Evolutionary conservation across 1,140 invertebrate species (phyloP).

Genomic region (Drosophila sproati): DNA sequence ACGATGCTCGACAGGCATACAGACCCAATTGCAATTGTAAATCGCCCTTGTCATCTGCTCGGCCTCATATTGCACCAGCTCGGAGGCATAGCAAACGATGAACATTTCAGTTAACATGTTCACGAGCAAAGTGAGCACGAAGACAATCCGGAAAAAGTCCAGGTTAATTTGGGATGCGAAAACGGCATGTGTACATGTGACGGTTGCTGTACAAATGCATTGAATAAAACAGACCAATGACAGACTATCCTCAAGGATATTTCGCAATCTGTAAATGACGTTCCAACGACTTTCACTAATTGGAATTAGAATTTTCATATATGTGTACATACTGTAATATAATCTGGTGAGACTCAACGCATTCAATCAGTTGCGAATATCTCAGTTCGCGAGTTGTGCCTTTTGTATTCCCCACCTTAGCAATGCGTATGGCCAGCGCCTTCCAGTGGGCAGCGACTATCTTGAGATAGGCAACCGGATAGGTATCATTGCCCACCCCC

Average conservation of each 20-base stretch:
- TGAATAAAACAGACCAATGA: slow-evolving; percentile 60
- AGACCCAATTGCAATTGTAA: slow-evolving; percentile 68
- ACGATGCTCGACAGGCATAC: slow-evolving; percentile 52
- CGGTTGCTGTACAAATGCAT: slow-evolving; percentile 55
- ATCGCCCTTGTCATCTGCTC: slow-evolving; percentile 45
- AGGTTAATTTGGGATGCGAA: slow-evolving; percentile 47
- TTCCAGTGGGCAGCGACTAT: slow-evolving; percentile 65
- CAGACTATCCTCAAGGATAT: slow-evolving; percentile 29
- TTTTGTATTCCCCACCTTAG: slow-evolving; percentile 15
- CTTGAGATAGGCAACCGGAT: slow-evolving; percentile 62
- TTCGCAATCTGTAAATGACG: slow-evolving; percentile 32
- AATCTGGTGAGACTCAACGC: slow-evolving; percentile 62
- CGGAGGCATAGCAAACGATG: slow-evolving; percentile 63
- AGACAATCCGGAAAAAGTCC: slow-evolving; percentile 21
- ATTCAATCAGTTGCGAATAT: slow-evolving; percentile 24
- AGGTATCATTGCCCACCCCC: slow-evolving; percentile 44
- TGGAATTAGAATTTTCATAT: no score
- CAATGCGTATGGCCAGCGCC: slow-evolving; percentile 55
- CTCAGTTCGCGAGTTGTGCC: not conserved
- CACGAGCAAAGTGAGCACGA: slow-evolving; percentile 37
- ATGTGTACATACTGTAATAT: slow-evolving; percentile 45
- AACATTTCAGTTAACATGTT: slow-evolving; percentile 51
- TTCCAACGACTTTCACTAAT: no score
- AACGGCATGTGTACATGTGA: slow-evolving; percentile 50
- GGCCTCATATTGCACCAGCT: slow-evolving; percentile 43